Evolutionary conservation across 1,140 invertebrate species (phyloP), one percentile per base, ranked within the genome.

Genomic region (Cherax quadricarinatus): DNA sequence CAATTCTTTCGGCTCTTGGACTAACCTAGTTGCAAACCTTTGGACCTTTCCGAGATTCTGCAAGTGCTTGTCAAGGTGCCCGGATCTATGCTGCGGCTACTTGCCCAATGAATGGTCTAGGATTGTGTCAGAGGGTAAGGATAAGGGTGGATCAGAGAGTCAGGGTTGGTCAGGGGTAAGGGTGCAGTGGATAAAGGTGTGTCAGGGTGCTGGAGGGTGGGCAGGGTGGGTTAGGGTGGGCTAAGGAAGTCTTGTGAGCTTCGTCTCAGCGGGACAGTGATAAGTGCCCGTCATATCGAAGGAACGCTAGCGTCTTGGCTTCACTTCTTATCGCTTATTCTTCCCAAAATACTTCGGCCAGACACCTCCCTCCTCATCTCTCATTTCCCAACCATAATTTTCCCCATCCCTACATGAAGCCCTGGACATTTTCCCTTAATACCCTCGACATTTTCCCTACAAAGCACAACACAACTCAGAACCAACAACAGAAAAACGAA

Each of bases 201-300:
- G 30, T 41, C 30, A 41, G 30, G 30, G 30, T 41, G 30, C 30
- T 41, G 48, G 53, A 60, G 81, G 30, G 9, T 24, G 3, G 57
- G 51, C 21, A 66, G 57, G 60, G n/a, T 24, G 30, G 57, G 88
- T 66, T 16, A 6, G 79, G 80, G 80, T 24, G 62, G 49, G 80
- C 30, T 48, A 89, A 87, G 49, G 49, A 24, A 18, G 48, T 48
- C 53, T 6, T 62, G 75, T n/a, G 85, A 79, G 86, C 70, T 73
- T 91, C 90, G 90, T 91, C 90, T 91, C 85, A 4, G 24, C 7
- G n/a, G 66, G 92, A 93, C 88, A 93, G 66, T 89, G 92, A 93
- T 89, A 93, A 86, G 88, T 89, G 88, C 30, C 57, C 92, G 88
- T 93, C 92, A 93, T 93, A 93, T 89, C 70, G 88, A 75, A 49